Evolutionary conservation across 2,113 vertebrate species (phyloP).

Genomic region (Pteropus alecto): DNA sequence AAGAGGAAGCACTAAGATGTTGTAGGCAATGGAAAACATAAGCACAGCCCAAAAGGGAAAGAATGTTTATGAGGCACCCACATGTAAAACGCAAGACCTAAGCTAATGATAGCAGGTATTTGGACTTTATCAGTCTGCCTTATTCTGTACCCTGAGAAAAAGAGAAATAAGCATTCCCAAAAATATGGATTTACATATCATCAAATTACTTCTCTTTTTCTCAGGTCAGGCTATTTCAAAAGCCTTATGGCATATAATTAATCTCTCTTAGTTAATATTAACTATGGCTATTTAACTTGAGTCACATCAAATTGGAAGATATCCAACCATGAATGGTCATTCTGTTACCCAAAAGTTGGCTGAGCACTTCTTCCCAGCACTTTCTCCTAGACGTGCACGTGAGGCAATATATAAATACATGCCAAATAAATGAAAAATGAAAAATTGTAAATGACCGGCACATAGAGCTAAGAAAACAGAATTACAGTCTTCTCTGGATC

Average conservation of each 20-base stretch:
- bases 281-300: neutral
- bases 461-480: neutral
- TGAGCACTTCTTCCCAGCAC: neutral
- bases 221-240: neutral
- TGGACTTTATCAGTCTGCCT: neutral
- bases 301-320: neutral
- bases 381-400: neutral
- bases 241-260: neutral
- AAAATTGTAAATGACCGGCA: neutral
- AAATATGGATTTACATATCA: neutral
- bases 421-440: neutral
- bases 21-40: neutral
- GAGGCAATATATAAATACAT: neutral
- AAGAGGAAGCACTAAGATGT: neutral
- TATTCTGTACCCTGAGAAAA: conserved; percentile 3
- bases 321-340: neutral
- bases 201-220: conserved; percentile 33
- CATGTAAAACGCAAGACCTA: neutral
- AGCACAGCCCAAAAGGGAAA: neutral
- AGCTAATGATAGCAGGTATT: neutral
- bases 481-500: neutral
- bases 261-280: conserved; percentile 36
- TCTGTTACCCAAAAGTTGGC: neutral
- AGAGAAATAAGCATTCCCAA: neutral
- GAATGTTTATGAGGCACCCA: neutral